A percentile compares a stretch with the other conserved stretches of the same genome.
Evolutionary conservation across 2,888 invertebrate species (phyloP).

Genomic region (Meghimatium bilineatum): DNA sequence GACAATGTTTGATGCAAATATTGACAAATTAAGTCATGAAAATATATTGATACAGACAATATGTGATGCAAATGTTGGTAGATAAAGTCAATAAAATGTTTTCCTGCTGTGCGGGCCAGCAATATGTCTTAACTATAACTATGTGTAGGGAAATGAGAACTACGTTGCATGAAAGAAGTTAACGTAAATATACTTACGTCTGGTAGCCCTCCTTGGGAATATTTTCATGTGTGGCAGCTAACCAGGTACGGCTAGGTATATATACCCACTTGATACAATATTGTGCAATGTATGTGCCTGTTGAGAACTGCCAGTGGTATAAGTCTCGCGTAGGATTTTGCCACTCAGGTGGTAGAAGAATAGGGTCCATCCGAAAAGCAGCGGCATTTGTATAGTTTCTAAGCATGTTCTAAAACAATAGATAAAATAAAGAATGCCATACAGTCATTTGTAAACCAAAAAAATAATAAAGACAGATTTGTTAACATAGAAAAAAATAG

Average conservation of each 20-base stretch:
- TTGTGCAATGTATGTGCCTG: constrained; percentile 39
- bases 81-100: background rate
- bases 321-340: background rate
- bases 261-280: constrained; percentile 46
- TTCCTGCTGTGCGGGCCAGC: too few relatives aligned
- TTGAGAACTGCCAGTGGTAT: constrained; percentile 45
- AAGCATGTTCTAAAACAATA: constrained; percentile 13
- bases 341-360: constrained; percentile 46
- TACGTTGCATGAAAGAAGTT: too few relatives aligned
- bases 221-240: constrained; percentile 38
- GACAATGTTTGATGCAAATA: too few relatives aligned
- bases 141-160: too few relatives aligned
- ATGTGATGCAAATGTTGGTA: too few relatives aligned
- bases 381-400: constrained; percentile 23
- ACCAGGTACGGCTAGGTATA: constrained; percentile 23
- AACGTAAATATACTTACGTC: constrained; percentile 28
- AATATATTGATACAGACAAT: too few relatives aligned
- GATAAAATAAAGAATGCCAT: background rate
- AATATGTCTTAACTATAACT: too few relatives aligned
- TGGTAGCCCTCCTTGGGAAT: constrained; percentile 36
- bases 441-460: background rate
- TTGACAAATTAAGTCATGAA: too few relatives aligned
- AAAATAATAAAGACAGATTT: background rate
- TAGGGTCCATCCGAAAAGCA: constrained; percentile 44
- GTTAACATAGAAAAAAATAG: too few relatives aligned